Percentiles rank a stretch among this genome's conserved stretches.
Conservation (phyloP, 2,797 vertebrate genomes). For the Rhynchonycteris naso region DNA sequence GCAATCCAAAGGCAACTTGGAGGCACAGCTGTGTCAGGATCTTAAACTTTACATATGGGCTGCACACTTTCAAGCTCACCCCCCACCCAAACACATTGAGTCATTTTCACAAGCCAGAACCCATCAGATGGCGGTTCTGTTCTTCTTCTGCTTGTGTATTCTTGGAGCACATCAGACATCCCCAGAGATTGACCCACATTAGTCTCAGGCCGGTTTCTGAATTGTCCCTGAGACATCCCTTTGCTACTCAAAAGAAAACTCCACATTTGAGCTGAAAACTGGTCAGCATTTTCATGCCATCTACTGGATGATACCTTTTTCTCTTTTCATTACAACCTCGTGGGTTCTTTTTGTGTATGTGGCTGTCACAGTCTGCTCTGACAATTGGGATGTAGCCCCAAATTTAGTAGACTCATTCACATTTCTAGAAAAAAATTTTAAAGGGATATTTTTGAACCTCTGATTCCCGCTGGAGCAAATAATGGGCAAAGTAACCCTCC, state of each 20-base stretch:
- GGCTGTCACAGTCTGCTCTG: neutral
- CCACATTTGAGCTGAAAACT: neutral
- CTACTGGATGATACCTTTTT: neutral
- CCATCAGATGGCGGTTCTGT: conserved; percentile 46
- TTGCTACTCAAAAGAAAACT: neutral
- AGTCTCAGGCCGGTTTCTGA: neutral
- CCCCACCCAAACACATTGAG: conserved; percentile 52
- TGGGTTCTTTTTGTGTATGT: neutral
- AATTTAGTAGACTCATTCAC: neutral
- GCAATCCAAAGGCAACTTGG: conserved; percentile 35
- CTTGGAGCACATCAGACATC: neutral
- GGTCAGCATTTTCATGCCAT: neutral
- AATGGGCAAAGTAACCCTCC: neutral
- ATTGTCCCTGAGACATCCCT: neutral
- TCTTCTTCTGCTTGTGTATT: conserved; percentile 15
- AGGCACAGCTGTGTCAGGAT: conserved; percentile 70
- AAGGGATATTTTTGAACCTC: neutral
- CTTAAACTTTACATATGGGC: conserved; percentile 70
- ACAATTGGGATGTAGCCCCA: neutral
- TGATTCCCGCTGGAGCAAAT: neutral
- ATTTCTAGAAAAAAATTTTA: neutral
- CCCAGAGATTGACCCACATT: neutral
- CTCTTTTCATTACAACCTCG: neutral
- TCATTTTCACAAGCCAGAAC: conserved; percentile 66
- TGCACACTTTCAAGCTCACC: conserved; percentile 73